Base-by-base conservation (phyloP, 2,797 vertebrate species). In the Oreortyx pictus region DNA sequence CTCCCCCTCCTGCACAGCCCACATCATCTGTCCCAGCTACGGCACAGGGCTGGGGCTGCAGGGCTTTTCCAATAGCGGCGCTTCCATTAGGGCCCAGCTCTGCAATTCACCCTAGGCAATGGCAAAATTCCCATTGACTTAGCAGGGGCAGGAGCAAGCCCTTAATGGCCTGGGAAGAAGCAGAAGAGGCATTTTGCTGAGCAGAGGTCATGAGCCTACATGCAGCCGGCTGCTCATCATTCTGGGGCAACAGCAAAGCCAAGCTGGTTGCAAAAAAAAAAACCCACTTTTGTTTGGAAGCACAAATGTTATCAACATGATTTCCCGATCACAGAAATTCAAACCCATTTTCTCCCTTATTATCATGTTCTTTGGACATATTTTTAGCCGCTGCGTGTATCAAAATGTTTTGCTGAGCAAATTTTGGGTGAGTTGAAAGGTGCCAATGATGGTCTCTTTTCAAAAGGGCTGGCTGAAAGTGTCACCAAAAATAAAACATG, bases 401-500 rank as follows among this genome's bases (percentile, higher is more conserved):
- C 66, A 73, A 81, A 90, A 82, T 57, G 64, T 95, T 93, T 79
- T 46, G 70, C 85, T 94, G 89, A 87, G 79, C 85, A 49, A 89
- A 60, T 81, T 94, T 46, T 76, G 67, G 64, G 60, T 84, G 77
- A 92, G 67, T 76, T 93, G 76, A 66, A 93, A 96, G 94, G 92
- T 94, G 90, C 94, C 89, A 94, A 68, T 20, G 82, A 87, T 3
- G 5, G 82, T 89, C 83, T 87, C 81, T 72, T 90, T 95, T 80
- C 86, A 92, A 94, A 96, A 88, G 67, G 47, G 27, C 78, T 86
- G 56, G 91, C 84, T 65, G 90, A 76, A 94, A 96, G 86, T 79
- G 90, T 62, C 75, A 81, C 94, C 82, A 91, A 94, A 95, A 96
- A 94, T 96, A 94, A 87, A 93, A 66, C 76, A 87, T 85, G 81